These are phyloP conservation scores for Octodonta nipae DNA, from an alignment of 2,888 invertebrate genomes.

Conservation along the genomic window DNA sequence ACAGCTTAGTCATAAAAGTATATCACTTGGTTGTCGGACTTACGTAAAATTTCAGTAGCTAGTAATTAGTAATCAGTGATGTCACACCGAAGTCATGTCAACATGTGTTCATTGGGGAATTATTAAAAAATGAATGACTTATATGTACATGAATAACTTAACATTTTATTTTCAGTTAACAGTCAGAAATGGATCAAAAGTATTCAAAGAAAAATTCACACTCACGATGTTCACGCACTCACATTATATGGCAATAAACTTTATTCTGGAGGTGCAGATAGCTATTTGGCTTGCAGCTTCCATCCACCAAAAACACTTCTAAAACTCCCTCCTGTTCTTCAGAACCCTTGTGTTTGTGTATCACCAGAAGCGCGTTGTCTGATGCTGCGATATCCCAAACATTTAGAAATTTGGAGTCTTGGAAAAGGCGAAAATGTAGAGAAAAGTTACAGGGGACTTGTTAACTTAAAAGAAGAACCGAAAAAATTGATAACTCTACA, in stretches of 20 bases:
- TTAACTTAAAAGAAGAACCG: slow-evolving; percentile 41
- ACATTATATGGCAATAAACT: slow-evolving; percentile 50
- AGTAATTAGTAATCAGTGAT: no score
- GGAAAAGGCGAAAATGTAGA: slow-evolving; percentile 34
- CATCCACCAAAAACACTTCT: slow-evolving; percentile 53
- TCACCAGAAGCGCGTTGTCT: slow-evolving; percentile 39
- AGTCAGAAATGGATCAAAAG: slow-evolving; percentile 70
- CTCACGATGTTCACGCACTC: slow-evolving; percentile 68
- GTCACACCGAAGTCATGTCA: no score
- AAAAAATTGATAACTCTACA: slow-evolving; percentile 56
- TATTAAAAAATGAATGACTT: no score
- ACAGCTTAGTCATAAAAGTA: no score
- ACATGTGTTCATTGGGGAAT: no score
- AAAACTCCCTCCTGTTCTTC: slow-evolving; percentile 60
- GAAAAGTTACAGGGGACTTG: slow-evolving; percentile 24
- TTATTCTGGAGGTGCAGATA: slow-evolving; percentile 71
- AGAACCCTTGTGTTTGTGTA: slow-evolving; percentile 43
- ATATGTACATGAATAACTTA: no score
- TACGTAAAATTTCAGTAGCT: no score
- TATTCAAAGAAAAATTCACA: slow-evolving; percentile 65
- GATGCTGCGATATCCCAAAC: slow-evolving; percentile 38
- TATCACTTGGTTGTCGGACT: no score
- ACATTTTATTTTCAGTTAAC: slow-evolving; percentile 17
- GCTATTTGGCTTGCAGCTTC: slow-evolving; percentile 60
- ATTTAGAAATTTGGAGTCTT: slow-evolving; percentile 52